Evolutionary conservation across 1,140 invertebrate species (phyloP).

Genomic region (Harlomillsia oculata): DNA sequence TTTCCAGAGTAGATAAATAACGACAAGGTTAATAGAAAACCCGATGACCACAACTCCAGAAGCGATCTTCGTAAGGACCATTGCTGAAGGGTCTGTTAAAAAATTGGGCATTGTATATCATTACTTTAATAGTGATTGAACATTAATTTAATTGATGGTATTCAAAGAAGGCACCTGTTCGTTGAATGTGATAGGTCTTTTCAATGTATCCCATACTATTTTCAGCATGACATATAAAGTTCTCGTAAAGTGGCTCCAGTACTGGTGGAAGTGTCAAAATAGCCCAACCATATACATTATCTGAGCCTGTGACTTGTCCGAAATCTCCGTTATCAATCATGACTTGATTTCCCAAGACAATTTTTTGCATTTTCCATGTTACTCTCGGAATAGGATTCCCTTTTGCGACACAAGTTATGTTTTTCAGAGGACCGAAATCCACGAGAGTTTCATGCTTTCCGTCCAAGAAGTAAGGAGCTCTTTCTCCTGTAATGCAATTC

Average conservation of each 20-base stretch:
- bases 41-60: not conserved
- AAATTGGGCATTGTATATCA: not conserved
- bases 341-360: not conserved
- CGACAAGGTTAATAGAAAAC: not conserved
- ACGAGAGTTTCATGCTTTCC: not conserved
- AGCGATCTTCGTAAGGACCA: not conserved
- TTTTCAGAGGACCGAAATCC: not conserved
- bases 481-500: too few relatives aligned
- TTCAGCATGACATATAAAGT: not conserved
- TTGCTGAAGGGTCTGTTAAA: not conserved
- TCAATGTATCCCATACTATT: not conserved
- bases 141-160: not conserved
- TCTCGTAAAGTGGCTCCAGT: not conserved
- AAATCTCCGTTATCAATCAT: not conserved
- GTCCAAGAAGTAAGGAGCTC: too few relatives aligned
- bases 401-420: conserved; percentile 1
- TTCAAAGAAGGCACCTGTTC: not conserved
- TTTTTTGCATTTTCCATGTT: not conserved
- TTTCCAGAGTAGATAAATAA: not conserved
- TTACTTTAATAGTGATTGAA: not conserved
- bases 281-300: not conserved
- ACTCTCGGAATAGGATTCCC: not conserved
- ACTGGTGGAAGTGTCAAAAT: not conserved
- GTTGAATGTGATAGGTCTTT: not conserved
- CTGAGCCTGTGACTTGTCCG: not conserved